Conservation (phyloP, 1,140 invertebrate species). For the Drosophila chauvacae region DNA sequence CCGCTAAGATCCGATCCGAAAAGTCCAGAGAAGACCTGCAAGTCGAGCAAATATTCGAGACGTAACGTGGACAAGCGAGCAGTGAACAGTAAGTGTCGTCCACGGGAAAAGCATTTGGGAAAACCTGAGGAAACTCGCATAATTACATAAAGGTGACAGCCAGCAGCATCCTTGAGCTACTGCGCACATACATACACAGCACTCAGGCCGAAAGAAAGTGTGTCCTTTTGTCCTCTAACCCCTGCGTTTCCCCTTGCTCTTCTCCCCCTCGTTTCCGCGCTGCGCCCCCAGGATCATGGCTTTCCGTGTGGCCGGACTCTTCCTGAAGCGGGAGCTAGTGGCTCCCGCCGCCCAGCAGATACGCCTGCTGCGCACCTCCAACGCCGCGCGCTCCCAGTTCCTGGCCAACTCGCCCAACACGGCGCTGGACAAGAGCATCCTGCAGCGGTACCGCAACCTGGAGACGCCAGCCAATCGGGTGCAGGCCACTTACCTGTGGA, state of each 20-base stretch:
- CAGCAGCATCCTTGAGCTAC: conserved; percentile 17
- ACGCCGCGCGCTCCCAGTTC: conserved; percentile 51
- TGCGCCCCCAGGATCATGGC: conserved; percentile 61
- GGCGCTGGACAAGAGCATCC: conserved; percentile 89
- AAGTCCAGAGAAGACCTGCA: conserved; percentile 16
- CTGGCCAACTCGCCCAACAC: conserved; percentile 89
- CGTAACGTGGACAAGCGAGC: conserved; percentile 26
- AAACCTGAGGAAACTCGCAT: conserved; percentile 11
- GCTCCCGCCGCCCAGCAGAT: conserved; percentile 56
- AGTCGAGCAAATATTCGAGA: conserved; percentile 1
- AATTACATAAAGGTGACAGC: conserved; percentile 49
- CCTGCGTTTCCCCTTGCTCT: conserved; percentile 1
- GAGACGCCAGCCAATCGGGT: conserved; percentile 90
- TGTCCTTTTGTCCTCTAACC: conserved; percentile 57
- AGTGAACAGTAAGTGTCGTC: conserved; percentile 49
- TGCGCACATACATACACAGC: conserved; percentile 20
- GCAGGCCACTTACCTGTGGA: conserved; percentile 96
- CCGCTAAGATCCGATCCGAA: conserved; percentile 31
- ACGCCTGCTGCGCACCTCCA: conserved; percentile 52
- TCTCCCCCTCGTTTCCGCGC: background rate
- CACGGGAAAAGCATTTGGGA: background rate
- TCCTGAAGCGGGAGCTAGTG: conserved; percentile 73
- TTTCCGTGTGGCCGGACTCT: conserved; percentile 80
- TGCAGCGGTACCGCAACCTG: conserved; percentile 89
- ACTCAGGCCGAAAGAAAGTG: conserved; percentile 18